Evolutionary conservation across 2,888 invertebrate genomes (phyloP), one percentile per base, ranked within the genome.

Genomic region (Macrosoma leucophasiata): DNA sequence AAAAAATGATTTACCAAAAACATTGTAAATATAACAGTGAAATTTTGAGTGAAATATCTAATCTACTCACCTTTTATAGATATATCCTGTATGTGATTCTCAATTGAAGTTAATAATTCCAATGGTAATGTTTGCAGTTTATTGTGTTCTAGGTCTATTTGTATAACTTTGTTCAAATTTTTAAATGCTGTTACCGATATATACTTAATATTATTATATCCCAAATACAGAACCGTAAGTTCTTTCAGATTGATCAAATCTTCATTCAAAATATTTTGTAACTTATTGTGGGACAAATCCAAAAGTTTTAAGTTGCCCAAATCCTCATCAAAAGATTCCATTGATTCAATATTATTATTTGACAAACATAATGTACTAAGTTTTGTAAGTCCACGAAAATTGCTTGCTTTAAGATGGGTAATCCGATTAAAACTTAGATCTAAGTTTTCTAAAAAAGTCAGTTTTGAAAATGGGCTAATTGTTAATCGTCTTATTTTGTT

Each of bases 351-450:
- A 44, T 89, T 89, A 69, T 96, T 96, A 65, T 91, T 91, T 10
- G 95, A 94, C 35, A 96, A 85, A 77, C 96, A 96, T 28, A 96
- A 84, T 39, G 92, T 84, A 38, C 91, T 86, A 31, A 96, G 81
- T 52, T 91, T 88, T 29, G 86, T 85, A 29, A 96, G 78, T 3
- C 94, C 94, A 52, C 91, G 90, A 51, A 96, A 86, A 46, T 95
- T 88, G 68, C 95, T 95, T 58, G 91, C 91, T 39, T 95, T 94
- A 40, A 96, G 70, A 48, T 92, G 82, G 47, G 92, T 92, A 50
- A 96, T 86, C 62, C 91, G 91, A 65, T 96, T 96, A 51, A 89
- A 85, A 47, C 94, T 92, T 33, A 96, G 73, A 69, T 95, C 94
- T 41, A 96, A 84, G 10, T 92, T 93, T 40, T 93, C 85, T 43